Base-by-base conservation (phyloP, 1,140 invertebrate species). In the Aricia agestis region DNA sequence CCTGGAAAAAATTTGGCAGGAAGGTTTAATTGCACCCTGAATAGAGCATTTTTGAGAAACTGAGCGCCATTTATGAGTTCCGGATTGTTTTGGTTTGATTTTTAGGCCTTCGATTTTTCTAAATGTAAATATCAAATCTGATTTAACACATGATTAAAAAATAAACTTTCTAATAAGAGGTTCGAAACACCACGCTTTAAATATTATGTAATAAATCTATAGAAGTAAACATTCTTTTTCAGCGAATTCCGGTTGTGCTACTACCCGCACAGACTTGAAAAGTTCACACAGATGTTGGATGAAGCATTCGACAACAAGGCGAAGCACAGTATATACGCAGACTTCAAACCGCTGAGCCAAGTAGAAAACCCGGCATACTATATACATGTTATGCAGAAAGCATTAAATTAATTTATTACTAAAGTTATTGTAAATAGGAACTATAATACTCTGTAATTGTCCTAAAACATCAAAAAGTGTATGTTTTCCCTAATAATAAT, bases 201-300 rank as follows among this genome's bases (percentile, higher is more conserved):
- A 25, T 25, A 25, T 25, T 25, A 36, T 36, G 32, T 32, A 9
- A 7, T 36, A 36, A 36, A 36, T 36, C 36, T 7, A 7, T 5
- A 36, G n/a, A n/a, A n/a, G 9, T 36, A 36, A 36, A 36, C 36
- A 36, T 36, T 36, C 2, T 36, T 36, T 76, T 93, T 93, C 82
- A 97, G 95, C 80, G 94, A 96, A 80, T 98, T 98, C 89, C 93
- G 97, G 13, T 88, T 98, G 15, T 97, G 96, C 6, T 98, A 97
- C 82, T 97, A 97, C 90, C 97, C 97, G 6, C 97, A 98, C 79
- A 93, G 93, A 63, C 85, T 97, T 67, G 92, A 94, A 10, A 88
- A 92, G 1, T 98, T 98, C 86, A 94, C 93, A 0, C 78, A 92
- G 2, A 95, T 97, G 88, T 84, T 98, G 15, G 86, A 92, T 58